Percentiles rank a stretch among this genome's conserved stretches.
phyloP scores from a whole-genome alignment of 2,888 invertebrate species.

The Eristalinus aeneus region DNA sequence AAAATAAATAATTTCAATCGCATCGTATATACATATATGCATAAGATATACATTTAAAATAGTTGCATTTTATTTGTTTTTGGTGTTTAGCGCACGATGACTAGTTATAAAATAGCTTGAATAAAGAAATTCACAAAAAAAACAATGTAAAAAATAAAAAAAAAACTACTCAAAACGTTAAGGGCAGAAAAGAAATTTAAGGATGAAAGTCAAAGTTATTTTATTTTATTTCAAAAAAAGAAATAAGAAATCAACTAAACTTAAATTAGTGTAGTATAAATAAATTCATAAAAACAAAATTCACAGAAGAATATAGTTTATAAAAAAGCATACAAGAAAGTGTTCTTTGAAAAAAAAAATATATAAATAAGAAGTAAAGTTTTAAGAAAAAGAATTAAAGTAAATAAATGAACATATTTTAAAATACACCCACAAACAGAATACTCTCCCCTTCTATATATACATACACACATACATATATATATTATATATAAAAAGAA shows the following conservation, averaged over 20 bases:
- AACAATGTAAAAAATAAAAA: not conserved
- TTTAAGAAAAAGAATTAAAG: not conserved
- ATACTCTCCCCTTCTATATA: slow-evolving; percentile 62
- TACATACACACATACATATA: slow-evolving; percentile 45
- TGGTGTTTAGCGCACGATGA: not conserved
- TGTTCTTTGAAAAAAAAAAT: slow-evolving; percentile 50
- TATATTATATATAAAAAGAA: slow-evolving; percentile 24
- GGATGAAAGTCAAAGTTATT: slow-evolving; percentile 4
- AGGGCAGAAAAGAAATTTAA: not conserved
- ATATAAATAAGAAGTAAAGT: not conserved
- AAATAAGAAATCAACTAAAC: slow-evolving; percentile 2
- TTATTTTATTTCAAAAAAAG: slow-evolving; percentile 38
- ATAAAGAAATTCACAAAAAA: not conserved
- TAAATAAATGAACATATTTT: slow-evolving; percentile 51
- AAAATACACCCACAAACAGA: slow-evolving; percentile 47
- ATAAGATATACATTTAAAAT: not conserved
- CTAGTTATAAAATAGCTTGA: not conserved
- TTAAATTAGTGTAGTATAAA: slow-evolving; percentile 42
- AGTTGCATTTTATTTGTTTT: not conserved
- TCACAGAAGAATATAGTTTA: slow-evolving; percentile 9
- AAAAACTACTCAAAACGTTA: not conserved
- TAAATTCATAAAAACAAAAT: slow-evolving; percentile 33
- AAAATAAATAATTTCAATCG: not conserved
- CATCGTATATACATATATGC: not conserved
- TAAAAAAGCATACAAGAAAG: slow-evolving; percentile 26